These are phyloP conservation scores for Tragelaphus imberbis DNA, from an alignment of 2,113 vertebrate genomes.

Conservation along the genomic window DNA sequence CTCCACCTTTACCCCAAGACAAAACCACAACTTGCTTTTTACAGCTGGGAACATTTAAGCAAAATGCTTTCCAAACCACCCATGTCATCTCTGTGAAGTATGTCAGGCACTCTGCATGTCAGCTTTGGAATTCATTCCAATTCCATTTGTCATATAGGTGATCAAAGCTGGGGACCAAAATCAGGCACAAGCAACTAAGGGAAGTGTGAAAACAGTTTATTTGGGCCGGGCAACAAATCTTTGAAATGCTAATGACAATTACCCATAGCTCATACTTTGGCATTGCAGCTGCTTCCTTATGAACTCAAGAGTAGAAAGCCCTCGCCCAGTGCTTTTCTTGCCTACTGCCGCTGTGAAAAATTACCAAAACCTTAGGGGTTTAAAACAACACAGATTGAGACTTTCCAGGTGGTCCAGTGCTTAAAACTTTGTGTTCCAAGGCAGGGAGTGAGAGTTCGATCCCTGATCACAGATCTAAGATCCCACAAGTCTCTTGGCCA, in stretches of 20 bases:
- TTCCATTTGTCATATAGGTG: background rate
- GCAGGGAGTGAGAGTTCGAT: background rate
- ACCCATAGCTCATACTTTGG: background rate
- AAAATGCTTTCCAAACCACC: background rate
- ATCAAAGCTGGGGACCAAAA: background rate
- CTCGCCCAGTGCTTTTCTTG: background rate
- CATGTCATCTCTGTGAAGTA: background rate
- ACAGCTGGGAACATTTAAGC: background rate
- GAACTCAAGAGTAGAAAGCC: background rate
- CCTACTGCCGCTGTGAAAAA: background rate
- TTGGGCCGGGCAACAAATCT: background rate
- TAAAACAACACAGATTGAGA: background rate
- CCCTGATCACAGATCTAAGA: background rate
- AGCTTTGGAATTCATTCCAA: background rate
- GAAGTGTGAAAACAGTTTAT: background rate
- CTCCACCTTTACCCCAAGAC: background rate
- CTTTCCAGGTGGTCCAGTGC: background rate
- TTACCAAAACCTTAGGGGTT: background rate
- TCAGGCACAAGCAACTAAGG: background rate
- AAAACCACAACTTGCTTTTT: background rate
- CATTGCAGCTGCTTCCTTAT: background rate
- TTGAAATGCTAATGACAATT: background rate
- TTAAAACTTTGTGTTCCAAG: background rate
- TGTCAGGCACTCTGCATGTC: background rate
- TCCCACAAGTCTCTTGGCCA: background rate